Evolutionary conservation across 1,140 invertebrate species (phyloP).

Genomic region (Leptonema lineaticorne): DNA sequence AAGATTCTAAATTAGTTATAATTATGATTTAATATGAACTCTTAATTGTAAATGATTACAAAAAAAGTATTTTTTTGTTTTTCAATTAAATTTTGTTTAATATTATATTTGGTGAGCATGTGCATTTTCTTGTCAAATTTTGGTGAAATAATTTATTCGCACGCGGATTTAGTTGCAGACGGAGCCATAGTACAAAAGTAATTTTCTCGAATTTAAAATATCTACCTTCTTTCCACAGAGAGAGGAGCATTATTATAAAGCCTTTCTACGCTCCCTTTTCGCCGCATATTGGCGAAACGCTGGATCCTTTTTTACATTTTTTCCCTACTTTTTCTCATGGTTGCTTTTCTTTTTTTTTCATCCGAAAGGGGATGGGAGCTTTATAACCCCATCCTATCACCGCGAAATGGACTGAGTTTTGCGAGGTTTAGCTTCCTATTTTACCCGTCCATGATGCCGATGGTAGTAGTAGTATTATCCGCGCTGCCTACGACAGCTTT

Average conservation of each 20-base stretch:
- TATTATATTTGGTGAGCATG: too few relatives aligned
- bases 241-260: conserved; percentile 6
- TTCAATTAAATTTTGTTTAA: too few relatives aligned
- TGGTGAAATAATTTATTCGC: too few relatives aligned
- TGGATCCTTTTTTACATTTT: too few relatives aligned
- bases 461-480: conserved; percentile 2
- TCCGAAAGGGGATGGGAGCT: background rate
- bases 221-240: background rate
- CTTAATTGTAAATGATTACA: too few relatives aligned
- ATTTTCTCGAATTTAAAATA: conserved; percentile 24
- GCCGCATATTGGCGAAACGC: conserved; percentile 16
- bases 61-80: too few relatives aligned
- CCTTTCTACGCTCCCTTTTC: conserved; percentile 2
- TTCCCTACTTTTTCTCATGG: conserved; percentile 3
- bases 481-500: conserved; percentile 22
- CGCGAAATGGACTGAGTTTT: conserved; percentile 1
- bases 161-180: background rate
- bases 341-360: conserved; percentile 8
- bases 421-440: conserved; percentile 1
- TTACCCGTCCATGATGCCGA: background rate
- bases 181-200: conserved; percentile 1
- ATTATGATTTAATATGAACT: too few relatives aligned
- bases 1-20: too few relatives aligned
- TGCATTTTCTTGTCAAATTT: too few relatives aligned
- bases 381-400: background rate